A percentile compares a stretch with the other conserved stretches of the same genome.
Conservation (phyloP, 2,797 vertebrate species). For the Geotrypetes seraphini region DNA sequence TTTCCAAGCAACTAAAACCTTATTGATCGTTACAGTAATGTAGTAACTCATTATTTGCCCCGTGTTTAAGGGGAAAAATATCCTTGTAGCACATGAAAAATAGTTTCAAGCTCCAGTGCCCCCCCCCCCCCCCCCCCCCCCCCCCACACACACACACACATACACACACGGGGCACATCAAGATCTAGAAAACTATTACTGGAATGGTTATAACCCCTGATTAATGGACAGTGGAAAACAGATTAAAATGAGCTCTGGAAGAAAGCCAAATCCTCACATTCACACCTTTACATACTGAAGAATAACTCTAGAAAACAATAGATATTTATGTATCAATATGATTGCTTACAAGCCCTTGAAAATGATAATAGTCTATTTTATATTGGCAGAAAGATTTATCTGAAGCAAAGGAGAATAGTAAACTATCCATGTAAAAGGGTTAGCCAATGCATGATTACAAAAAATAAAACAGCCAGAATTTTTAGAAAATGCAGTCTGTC, state of each 20-base stretch:
- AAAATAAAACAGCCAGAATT: constrained; percentile 1
- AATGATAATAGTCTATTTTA: constrained; percentile 2
- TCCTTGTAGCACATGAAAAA: too few relatives aligned
- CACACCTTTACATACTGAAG: constrained; percentile 2
- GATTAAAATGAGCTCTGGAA: constrained; percentile 8
- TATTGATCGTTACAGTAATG: too few relatives aligned
- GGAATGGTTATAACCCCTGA: background rate
- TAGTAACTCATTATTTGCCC: too few relatives aligned
- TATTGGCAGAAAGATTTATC: constrained; percentile 17
- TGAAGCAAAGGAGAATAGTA: constrained; percentile 5
- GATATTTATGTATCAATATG: constrained; percentile 1
- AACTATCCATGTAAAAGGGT: constrained; percentile 10
- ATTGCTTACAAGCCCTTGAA: background rate
- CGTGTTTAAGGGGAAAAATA: too few relatives aligned
- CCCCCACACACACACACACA: background rate
- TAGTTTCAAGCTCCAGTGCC: too few relatives aligned
- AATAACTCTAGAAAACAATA: background rate
- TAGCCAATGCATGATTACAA: too few relatives aligned
- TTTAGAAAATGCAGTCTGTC: constrained; percentile 29
- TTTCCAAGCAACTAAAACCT: too few relatives aligned
- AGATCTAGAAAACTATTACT: constrained; percentile 2
- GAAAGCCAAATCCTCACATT: background rate
- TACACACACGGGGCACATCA: background rate
- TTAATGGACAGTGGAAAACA: constrained; percentile 4
- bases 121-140: too few relatives aligned